Conservation (phyloP, 2,113 vertebrate genomes). For the Antigone vipio region DNA sequence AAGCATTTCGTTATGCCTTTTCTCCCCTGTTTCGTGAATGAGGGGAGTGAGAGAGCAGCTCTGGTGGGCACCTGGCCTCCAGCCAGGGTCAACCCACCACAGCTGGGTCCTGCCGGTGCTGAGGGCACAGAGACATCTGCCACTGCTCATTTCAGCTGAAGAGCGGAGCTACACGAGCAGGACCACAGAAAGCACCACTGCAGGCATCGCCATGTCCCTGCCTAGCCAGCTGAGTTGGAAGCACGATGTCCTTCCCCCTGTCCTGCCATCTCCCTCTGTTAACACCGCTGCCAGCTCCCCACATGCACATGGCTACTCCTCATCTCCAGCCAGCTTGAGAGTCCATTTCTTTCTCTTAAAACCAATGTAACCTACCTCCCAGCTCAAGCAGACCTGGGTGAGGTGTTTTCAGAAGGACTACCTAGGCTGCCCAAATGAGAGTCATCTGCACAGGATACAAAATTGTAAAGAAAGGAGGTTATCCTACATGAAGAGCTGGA, state of each 20-base stretch:
- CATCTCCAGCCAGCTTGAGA: background rate
- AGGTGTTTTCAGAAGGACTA: background rate
- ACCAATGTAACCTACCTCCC: background rate
- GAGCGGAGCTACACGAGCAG: background rate
- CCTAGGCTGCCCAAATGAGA: background rate
- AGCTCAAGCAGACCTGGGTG: background rate
- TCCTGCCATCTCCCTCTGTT: background rate
- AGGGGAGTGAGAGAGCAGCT: too few species aligned
- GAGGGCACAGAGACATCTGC: background rate
- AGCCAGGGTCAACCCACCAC: too few species aligned
- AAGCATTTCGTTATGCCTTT: too few species aligned
- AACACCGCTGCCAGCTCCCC: background rate
- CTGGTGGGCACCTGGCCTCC: too few species aligned
- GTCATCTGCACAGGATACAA: background rate
- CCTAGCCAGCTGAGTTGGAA: background rate
- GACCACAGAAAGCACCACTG: background rate
- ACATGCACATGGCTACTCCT: background rate
- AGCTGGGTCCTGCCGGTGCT: background rate
- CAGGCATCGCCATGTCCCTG: background rate
- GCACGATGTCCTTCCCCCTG: background rate
- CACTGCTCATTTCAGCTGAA: background rate
- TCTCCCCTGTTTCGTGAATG: too few species aligned
- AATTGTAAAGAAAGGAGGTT: background rate
- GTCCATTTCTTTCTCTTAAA: background rate
- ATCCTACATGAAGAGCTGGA: background rate